Evolutionary conservation across 2,113 vertebrate species (phyloP), one percentile per base, ranked within the genome.

Genomic region (Triplophysa rosa): DNA sequence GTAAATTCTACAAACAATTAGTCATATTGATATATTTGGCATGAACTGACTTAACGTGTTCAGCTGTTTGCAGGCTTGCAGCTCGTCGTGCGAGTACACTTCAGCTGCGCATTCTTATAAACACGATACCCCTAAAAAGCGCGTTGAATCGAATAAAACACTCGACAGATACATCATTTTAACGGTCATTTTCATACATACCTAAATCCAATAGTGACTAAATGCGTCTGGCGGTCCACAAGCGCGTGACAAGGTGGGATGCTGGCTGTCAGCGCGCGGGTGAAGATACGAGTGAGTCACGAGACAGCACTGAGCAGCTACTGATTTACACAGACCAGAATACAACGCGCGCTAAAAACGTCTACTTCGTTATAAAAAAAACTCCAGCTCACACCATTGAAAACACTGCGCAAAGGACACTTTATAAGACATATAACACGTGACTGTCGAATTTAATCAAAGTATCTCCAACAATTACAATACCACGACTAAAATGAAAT

Each of bases 211-310:
- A 54, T 52, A 33, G 61, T 33, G 6, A 14, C 40, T 6, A 17
- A 66, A 54, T 17, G 45, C 13, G 74, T 65, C 65, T 77, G 62
- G 74, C 17, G 24, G 16, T 68, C 66, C 24, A 59, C 17, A 33
- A 4, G 67, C 67, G 77, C 45, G 67, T 79, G 77, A 68, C 77
- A 62, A 29, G 67, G 47, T 21, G 42, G 54, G 77, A 49, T 61
- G 77, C 40, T 61, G 23, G 24, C 56, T 70, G 67, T 70, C 37
- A 70, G 45, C 23, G 56, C 40, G 77, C 77, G 66, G 33, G 77
- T 69, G 26, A 70, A 62, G 24, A 61, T 77, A 37, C 24, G 74
- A 54, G 56, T 19, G 74, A 54, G 56, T 19, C 17, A 56, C 45
- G 33, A 58, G 54, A 54, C 62, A 16, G 24, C 74, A 77, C 26